These are phyloP conservation scores for Odocoileus hemionus DNA, from an alignment of 2,113 vertebrate genomes.

Conservation along the genomic window DNA sequence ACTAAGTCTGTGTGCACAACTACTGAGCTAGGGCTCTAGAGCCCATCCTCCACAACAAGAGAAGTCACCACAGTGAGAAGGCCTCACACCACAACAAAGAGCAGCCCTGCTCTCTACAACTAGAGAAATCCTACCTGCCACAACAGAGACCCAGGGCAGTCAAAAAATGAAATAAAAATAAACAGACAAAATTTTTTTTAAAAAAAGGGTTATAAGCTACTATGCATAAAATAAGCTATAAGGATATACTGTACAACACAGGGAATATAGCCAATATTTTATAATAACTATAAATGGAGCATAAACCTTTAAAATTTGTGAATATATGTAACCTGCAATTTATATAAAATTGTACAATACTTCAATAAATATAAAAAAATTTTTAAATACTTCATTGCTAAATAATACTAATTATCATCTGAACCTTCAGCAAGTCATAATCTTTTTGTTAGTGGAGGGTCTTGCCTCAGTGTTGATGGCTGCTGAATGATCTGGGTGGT, in stretches of 20 bases:
- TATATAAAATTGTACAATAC: background rate
- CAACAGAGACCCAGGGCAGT: background rate
- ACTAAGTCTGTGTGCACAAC: background rate
- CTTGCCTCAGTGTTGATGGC: background rate
- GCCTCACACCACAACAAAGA: background rate
- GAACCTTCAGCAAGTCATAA: background rate
- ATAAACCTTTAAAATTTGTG: background rate
- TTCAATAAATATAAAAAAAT: background rate
- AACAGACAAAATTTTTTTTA: background rate
- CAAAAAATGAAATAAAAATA: background rate
- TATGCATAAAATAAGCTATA: background rate
- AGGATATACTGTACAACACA: background rate
- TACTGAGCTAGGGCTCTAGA: background rate
- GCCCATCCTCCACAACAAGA: background rate
- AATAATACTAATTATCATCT: background rate
- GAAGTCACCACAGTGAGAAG: background rate
- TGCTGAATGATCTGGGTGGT: background rate
- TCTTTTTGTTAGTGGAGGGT: background rate
- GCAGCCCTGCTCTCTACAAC: background rate
- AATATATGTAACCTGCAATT: background rate
- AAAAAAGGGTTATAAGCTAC: background rate
- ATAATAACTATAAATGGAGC: background rate
- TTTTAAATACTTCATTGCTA: background rate
- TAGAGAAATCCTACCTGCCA: background rate
- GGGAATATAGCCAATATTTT: background rate